Conservation (phyloP, 2,797 vertebrate genomes). For the Phaenicophaeus curvirostris region DNA sequence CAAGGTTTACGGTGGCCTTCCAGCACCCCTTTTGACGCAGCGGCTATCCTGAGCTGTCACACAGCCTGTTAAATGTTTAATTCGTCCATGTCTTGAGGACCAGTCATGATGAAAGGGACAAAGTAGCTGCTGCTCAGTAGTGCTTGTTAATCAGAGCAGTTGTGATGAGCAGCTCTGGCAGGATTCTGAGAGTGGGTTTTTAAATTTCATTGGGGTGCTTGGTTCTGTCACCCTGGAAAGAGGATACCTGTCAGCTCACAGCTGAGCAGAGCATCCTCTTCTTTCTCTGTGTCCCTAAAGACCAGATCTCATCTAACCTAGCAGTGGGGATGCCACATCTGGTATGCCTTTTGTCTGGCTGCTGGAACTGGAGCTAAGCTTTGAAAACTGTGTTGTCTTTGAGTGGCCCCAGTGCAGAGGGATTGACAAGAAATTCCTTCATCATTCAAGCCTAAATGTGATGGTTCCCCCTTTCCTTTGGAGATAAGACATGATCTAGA, state of each 20-base stretch:
- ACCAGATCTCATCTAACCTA: neutral
- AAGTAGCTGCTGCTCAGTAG: conserved; percentile 12
- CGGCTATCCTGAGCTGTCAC: conserved; percentile 44
- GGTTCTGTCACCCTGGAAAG: neutral
- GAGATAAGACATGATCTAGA: neutral
- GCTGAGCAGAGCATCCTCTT: neutral
- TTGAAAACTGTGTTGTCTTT: neutral
- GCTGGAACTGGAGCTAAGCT: neutral
- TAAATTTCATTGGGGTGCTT: neutral
- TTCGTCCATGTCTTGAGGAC: conserved; percentile 6
- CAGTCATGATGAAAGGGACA: neutral
- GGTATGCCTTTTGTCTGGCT: neutral
- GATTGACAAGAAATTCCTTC: neutral
- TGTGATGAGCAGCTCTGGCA: conserved; percentile 35
- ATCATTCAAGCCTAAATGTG: neutral
- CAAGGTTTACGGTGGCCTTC: accelerated
- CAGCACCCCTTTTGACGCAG: neutral
- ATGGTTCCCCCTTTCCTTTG: neutral
- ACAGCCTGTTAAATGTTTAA: conserved; percentile 15
- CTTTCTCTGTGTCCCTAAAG: neutral
- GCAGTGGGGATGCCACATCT: neutral
- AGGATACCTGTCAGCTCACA: neutral
- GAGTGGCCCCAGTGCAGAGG: neutral
- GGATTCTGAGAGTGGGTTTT: neutral
- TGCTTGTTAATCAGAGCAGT: conserved; percentile 1